Conservation (phyloP, 35 echinoderm and acorn worm genomes). For the Lytechinus variegatus region DNA sequence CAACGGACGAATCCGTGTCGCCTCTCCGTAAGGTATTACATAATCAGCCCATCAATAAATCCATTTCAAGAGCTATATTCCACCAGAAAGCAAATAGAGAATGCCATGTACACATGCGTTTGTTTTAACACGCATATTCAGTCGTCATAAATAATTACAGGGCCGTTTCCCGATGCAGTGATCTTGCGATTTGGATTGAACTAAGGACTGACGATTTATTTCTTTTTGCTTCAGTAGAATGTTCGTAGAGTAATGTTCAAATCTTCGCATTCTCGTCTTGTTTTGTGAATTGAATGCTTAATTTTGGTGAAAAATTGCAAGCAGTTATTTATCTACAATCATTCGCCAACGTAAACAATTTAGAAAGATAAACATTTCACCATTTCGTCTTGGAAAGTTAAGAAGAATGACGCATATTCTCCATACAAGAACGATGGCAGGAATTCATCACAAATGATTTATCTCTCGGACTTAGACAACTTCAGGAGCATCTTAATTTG, state of each 20-base stretch:
- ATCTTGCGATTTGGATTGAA: not conserved
- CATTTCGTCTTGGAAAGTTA: not conserved
- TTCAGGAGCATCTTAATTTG: not conserved
- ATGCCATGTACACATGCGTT: conserved; percentile 10
- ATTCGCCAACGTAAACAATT: not conserved
- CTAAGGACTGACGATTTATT: not conserved
- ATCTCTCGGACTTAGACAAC: not conserved
- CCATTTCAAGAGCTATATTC: conserved; percentile 27
- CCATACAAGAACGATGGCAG: not conserved
- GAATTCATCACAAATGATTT: not conserved
- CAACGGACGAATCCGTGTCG: not conserved
- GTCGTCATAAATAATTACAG: not conserved
- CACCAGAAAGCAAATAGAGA: not conserved
- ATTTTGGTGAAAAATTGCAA: not conserved
- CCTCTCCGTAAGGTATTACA: conserved; percentile 20
- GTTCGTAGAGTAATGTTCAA: not conserved
- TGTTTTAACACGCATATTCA: not conserved
- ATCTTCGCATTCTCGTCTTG: not conserved
- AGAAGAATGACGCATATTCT: not conserved
- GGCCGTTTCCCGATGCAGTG: not conserved
- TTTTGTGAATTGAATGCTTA: not conserved
- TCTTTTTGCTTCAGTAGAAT: not conserved
- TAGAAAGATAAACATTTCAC: too few species aligned
- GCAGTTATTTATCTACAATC: not conserved
- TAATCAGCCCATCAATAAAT: conserved; percentile 35